Conservation (phyloP, 1,140 invertebrate genomes). For the Homalodisca vitripennis region DNA sequence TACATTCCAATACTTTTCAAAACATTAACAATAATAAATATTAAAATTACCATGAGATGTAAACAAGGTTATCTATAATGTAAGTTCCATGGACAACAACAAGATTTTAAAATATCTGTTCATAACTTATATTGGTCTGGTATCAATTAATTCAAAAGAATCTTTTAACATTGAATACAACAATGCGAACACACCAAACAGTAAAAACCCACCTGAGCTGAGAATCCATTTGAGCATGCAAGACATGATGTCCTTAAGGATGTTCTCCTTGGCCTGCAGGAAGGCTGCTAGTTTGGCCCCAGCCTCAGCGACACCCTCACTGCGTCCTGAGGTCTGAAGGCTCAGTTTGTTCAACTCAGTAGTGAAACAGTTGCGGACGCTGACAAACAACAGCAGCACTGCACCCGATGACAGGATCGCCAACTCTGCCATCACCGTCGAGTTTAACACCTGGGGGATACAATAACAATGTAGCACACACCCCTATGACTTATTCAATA, state of each 20-base stretch:
- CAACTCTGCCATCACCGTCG: constrained; percentile 53
- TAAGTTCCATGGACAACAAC: too few species aligned
- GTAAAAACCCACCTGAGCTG: constrained; percentile 46
- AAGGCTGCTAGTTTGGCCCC: constrained; percentile 38
- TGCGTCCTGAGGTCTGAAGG: constrained; percentile 13
- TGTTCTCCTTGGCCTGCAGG: constrained; percentile 43
- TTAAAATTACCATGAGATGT: too few species aligned
- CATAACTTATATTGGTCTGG: too few species aligned
- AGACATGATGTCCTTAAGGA: constrained; percentile 53
- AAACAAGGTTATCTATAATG: too few species aligned
- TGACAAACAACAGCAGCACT: constrained; percentile 64
- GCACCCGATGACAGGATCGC: constrained; percentile 67
- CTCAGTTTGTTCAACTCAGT: constrained; percentile 47
- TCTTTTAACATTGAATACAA: too few species aligned
- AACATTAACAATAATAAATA: too few species aligned
- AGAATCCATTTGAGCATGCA: constrained; percentile 55
- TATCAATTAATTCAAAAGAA: too few species aligned
- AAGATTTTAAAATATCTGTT: too few species aligned
- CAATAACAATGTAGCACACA: too few species aligned
- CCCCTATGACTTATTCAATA: too few species aligned
- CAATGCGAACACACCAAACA: not conserved
- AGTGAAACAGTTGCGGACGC: constrained; percentile 65
- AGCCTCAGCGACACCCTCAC: constrained; percentile 28
- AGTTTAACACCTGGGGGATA: constrained; percentile 19
- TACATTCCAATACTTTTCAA: too few species aligned